Evolutionary conservation across 2,113 vertebrate genomes (phyloP).

Genomic region (Crotalus tigris): DNA sequence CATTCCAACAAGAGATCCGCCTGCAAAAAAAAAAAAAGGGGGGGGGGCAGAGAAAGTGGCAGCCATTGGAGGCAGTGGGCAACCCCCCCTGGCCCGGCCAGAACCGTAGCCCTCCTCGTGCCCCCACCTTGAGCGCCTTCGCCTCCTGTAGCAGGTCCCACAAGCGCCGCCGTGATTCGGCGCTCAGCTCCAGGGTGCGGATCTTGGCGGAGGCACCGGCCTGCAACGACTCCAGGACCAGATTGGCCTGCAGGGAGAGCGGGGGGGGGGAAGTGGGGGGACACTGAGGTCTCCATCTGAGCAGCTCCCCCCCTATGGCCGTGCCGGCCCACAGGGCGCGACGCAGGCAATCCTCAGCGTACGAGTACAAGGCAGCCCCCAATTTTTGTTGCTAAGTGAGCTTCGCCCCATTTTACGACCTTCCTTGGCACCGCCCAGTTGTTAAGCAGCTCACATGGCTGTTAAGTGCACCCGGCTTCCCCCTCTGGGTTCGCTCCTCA

Average conservation of each 20-base stretch:
- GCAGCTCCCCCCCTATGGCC: background rate
- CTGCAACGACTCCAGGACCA: slow-evolving; percentile 71
- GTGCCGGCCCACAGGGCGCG: accelerated
- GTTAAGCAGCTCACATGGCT: background rate
- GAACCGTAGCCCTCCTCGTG: background rate
- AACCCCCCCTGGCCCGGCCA: background rate
- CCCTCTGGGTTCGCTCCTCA: too few relatives aligned
- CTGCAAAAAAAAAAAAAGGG: background rate
- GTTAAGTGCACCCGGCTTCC: too few relatives aligned
- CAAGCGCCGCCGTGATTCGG: slow-evolving; percentile 73
- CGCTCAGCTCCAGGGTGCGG: slow-evolving; percentile 67
- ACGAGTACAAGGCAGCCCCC: too few relatives aligned
- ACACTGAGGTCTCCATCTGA: background rate
- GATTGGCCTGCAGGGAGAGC: slow-evolving; percentile 19
- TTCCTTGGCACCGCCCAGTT: background rate
- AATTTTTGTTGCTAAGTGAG: background rate
- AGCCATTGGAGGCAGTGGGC: background rate
- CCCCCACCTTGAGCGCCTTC: slow-evolving; percentile 74
- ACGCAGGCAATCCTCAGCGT: background rate
- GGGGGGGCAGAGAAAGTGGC: background rate
- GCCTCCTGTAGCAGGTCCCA: slow-evolving; percentile 66
- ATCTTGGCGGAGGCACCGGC: slow-evolving; percentile 68
- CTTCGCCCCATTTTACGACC: accelerated
- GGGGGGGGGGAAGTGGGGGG: background rate
- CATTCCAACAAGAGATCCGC: slow-evolving; percentile 50